These are phyloP conservation scores for Corynorhinus townsendii DNA, from an alignment of 2,113 vertebrate genomes.

Conservation along the genomic window DNA sequence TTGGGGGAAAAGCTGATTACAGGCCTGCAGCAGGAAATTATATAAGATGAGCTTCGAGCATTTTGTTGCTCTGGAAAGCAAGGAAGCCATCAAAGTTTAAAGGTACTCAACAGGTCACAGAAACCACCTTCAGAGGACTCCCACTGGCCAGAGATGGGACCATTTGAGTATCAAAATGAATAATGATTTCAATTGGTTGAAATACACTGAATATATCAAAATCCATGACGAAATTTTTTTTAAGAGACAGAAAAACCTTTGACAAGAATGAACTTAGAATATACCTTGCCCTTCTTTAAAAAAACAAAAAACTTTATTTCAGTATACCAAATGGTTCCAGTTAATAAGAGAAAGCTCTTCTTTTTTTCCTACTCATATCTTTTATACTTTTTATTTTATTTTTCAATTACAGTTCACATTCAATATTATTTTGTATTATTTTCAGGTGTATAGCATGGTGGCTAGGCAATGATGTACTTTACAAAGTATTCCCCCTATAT, in stretches of 20 bases:
- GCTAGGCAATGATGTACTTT: not conserved
- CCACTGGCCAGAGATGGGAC: not conserved
- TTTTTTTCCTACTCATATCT: not conserved
- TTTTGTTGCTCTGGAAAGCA: not conserved
- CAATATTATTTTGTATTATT: not conserved
- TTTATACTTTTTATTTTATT: not conserved
- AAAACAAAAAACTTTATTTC: not conserved
- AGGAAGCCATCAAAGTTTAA: conserved; percentile 21
- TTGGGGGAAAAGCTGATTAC: not conserved
- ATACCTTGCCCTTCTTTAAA: not conserved
- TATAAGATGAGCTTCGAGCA: not conserved
- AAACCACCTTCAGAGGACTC: not conserved
- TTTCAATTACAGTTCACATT: not conserved
- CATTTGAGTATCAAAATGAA: not conserved
- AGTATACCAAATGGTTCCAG: not conserved
- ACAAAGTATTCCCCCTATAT: not conserved
- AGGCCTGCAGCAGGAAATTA: not conserved
- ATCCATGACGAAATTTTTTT: not conserved
- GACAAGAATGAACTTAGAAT: not conserved
- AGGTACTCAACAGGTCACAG: not conserved
- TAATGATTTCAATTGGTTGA: not conserved
- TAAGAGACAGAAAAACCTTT: not conserved
- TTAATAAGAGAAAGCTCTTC: not conserved
- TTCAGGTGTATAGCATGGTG: not conserved
- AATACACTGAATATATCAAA: not conserved